Base-by-base conservation (phyloP, 1,140 invertebrate genomes). In the Helicoverpa armigera region DNA sequence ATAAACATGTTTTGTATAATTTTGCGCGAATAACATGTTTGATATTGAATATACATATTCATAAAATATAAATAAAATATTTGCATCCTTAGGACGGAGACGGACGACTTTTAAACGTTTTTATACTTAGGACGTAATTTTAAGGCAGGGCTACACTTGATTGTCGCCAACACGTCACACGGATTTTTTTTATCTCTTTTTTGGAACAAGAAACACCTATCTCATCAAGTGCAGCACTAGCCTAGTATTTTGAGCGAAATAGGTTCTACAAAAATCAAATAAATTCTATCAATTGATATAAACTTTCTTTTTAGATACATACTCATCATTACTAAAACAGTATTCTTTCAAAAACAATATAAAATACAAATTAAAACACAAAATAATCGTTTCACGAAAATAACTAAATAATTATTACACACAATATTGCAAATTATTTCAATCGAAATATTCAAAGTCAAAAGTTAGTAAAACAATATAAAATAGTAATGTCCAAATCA, bases 311-410 rank as follows among this genome's bases (percentile, higher is more conserved):
- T 43, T 43, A 43, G 35, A 43, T 43, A 43, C 4, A 43, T 43
- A 43, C 35, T 43, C 4, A 43, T 43, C 4, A 43, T 43, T 5
- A 43, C 5, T 43, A 43, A 43, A 56, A 54, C 7, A 78, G n/a
- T 65, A 74, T 13, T 35, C 29, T 65, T 79, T n/a, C 14, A 69
- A 67, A 80, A 58, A 80, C 29, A 43, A 81, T 74, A 67, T 58
- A 72, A 81, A 73, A 77, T 73, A 80, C 16, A 69, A 48, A 54
- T 61, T 43, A 73, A 77, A 79, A 67, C 51, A 83, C 31, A 80
- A 82, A 87, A 76, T 86, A 84, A 84, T 87, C 86, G 86, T 87
- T 84, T 85, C 31, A 87, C 86, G 84, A 87, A 87, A 86, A 87
- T 87, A 87, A 87, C 86, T 80, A 79, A 73, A 74, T 18, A 51